These are phyloP conservation scores for Muricea muricata DNA, from an alignment of 92 coral and sea anemone species.

Conservation along the genomic window DNA sequence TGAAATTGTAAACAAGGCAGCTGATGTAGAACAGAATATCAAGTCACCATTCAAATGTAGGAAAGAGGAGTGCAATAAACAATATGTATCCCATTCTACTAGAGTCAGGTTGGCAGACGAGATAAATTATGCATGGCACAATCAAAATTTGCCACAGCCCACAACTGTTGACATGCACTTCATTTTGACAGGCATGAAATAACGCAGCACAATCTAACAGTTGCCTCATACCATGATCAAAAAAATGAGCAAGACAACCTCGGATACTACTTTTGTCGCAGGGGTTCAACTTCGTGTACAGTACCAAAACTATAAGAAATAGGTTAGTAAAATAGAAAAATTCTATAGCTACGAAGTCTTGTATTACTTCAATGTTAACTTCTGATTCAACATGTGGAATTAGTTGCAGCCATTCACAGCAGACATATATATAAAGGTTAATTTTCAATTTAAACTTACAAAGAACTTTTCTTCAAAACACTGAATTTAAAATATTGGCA, in stretches of 20 bases:
- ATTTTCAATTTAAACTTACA: too few species aligned
- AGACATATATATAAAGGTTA: too few species aligned
- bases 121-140: background rate
- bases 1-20: constrained; percentile 16
- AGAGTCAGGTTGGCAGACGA: constrained; percentile 40
- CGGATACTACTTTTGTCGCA: constrained; percentile 27
- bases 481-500: too few species aligned
- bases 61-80: background rate
- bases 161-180: too few species aligned
- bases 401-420: too few species aligned
- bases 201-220: background rate
- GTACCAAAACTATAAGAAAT: constrained; percentile 32
- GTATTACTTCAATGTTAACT: too few species aligned
- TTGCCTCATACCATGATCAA: background rate
- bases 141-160: background rate
- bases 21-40: background rate
- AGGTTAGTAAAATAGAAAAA: constrained; percentile 24
- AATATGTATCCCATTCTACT: background rate
- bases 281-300: constrained; percentile 41
- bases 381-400: too few species aligned
- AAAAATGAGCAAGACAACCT: constrained; percentile 22
- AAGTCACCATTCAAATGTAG: constrained; percentile 5
- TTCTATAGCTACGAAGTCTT: too few species aligned
- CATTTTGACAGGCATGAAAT: background rate
- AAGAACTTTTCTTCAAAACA: too few species aligned